Evolutionary conservation across 2,113 vertebrate genomes (phyloP).

Genomic region (Cyrtonyx montezumae): DNA sequence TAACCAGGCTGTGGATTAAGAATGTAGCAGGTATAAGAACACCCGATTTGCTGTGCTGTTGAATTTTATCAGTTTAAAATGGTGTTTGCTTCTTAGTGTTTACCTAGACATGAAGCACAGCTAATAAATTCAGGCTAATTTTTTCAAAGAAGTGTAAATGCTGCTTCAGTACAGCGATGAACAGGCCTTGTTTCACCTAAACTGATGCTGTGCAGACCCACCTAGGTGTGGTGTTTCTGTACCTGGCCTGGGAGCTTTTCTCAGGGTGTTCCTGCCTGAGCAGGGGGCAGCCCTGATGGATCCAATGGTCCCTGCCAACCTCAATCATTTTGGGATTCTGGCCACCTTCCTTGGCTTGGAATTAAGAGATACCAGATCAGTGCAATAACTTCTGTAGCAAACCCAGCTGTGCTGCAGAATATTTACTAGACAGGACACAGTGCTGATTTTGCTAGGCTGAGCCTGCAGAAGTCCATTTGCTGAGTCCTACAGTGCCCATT

Average conservation of each 20-base stretch:
- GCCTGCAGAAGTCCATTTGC: neutral
- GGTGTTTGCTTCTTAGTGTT: neutral
- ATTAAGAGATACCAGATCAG: neutral
- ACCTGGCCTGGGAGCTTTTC: neutral
- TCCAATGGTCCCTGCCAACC: too few relatives aligned
- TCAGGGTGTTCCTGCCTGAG: too few relatives aligned
- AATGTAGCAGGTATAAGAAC: neutral
- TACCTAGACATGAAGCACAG: neutral
- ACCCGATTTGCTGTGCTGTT: neutral
- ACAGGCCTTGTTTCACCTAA: rapidly evolving
- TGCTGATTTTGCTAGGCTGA: neutral
- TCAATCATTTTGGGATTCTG: neutral
- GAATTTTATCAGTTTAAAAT: neutral
- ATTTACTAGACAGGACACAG: too few relatives aligned
- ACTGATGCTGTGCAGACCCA: neutral
- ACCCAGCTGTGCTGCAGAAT: neutral
- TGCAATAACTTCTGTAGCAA: neutral
- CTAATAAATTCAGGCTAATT: neutral
- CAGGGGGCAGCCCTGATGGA: too few relatives aligned
- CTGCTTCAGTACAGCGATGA: neutral
- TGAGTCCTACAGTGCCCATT: neutral
- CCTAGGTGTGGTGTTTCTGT: neutral
- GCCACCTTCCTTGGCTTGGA: neutral
- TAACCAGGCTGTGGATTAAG: neutral
- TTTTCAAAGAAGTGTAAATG: neutral